Evolutionary conservation across 2,113 vertebrate genomes (phyloP), one percentile per base, ranked within the genome.

Genomic region (Sinocyclocheilus rhinocerous): DNA sequence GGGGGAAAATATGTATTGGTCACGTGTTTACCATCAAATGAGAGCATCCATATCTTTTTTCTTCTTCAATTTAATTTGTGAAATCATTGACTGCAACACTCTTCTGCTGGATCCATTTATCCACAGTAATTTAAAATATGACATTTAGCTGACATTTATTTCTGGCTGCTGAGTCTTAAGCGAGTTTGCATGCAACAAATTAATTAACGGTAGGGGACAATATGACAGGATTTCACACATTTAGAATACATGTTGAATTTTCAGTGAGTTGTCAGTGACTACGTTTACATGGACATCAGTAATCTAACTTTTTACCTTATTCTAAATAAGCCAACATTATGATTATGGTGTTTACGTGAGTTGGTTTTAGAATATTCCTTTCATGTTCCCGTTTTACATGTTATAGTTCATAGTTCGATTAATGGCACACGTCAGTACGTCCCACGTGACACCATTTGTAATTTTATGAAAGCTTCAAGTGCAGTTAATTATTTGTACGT

Each of bases 111-210:
- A 86, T 81, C 78, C 88, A 86, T 81, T 67, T 36, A 59, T 84
- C 76, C 50, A 48, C 78, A 82, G 63, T 50, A 87, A 89, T 84
- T 82, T 84, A 85, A 81, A 52, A 70, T 73, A 85, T 89, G 85
- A 73, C 85, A 85, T 84, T 89, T 88, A 70, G 57, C 70, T 89
- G 85, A 82, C 88, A 89, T 89, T 89, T 89, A 87, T 81, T 87
- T 89, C 29, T 69, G 83, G 55, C 70, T 67, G 16, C 52, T 10
- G 59, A 63, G 59, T 78, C 77, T 77, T 87, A 81, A 29, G 39
- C 75, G 45, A 70, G 70, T 70, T 33, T 69, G 70, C 85, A 67
- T 82, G 85, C 65, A 59, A 69, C 75, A 81, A 55, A 87, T 87
- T 69, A 86, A 89, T 89, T 61, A 77, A 76, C 78, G 48, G 75